phyloP scores from a whole-genome alignment of 2,113 vertebrate genomes.

The Asarcornis scutulata region DNA sequence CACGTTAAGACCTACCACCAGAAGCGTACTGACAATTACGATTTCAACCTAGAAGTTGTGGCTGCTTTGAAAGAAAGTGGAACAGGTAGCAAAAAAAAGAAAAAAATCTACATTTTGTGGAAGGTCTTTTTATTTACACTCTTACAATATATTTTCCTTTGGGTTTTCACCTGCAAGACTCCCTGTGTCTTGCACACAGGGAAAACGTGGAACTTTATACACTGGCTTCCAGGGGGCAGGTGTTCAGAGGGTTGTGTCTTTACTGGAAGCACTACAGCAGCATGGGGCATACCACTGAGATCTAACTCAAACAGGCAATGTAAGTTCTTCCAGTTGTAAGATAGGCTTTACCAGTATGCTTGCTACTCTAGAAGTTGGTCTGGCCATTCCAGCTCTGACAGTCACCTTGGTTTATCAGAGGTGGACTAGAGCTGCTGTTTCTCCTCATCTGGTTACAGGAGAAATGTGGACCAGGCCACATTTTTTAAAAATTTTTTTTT shows the following conservation, averaged over 20 bases:
- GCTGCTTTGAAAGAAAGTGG: constrained; percentile 62
- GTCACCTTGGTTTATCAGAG: neutral
- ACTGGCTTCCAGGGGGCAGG: neutral
- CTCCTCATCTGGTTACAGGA: neutral
- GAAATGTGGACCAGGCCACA: neutral
- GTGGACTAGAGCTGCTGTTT: neutral
- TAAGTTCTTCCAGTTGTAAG: neutral
- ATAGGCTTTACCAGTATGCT: neutral
- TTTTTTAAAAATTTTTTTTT: too few species aligned
- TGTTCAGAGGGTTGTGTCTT: neutral
- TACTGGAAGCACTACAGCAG: neutral
- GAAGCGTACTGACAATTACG: neutral
- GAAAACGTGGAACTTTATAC: neutral
- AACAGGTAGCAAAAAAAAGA: constrained; percentile 57
- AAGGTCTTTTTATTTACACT: neutral
- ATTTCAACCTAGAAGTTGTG: constrained; percentile 52
- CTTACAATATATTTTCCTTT: neutral
- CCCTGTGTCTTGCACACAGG: neutral
- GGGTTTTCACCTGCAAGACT: neutral
- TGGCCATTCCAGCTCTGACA: neutral
- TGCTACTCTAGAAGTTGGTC: neutral
- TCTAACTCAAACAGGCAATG: neutral
- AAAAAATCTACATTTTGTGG: neutral
- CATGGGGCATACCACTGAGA: neutral
- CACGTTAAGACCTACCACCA: constrained; percentile 28